Conservation (phyloP, 2,113 vertebrate species). For the Copsychus sechellarum region DNA sequence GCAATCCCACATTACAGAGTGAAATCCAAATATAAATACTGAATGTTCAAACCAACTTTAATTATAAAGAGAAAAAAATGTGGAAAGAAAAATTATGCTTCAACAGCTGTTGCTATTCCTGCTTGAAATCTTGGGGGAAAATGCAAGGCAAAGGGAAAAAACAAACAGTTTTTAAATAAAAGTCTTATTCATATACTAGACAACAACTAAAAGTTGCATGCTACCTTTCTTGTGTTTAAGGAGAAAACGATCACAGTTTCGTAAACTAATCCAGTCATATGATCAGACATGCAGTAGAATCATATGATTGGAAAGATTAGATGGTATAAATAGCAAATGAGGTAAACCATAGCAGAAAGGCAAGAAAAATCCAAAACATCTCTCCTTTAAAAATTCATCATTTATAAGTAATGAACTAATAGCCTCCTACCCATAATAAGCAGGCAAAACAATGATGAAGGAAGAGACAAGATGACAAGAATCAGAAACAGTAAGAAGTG, state of each 20-base stretch:
- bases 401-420: not conserved
- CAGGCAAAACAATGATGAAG: not conserved
- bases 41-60: not conserved
- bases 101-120: not conserved
- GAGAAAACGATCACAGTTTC: not conserved
- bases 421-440: not conserved
- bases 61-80: not conserved
- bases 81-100: not conserved
- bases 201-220: not conserved
- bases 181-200: not conserved
- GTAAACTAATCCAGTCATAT: not conserved
- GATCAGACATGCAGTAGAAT: not conserved
- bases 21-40: not conserved
- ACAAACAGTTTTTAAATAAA: not conserved
- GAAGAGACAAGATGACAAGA: not conserved
- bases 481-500: not conserved
- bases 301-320: not conserved
- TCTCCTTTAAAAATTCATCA: not conserved
- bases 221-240: not conserved
- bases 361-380: not conserved
- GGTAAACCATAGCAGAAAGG: not conserved
- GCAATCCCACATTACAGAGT: not conserved
- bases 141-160: not conserved
- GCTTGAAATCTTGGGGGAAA: not conserved
- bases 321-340: not conserved